Evolutionary conservation across 2,888 invertebrate species (phyloP), one percentile per base, ranked within the genome.

Genomic region (Aphidoletes aphidimyza): DNA sequence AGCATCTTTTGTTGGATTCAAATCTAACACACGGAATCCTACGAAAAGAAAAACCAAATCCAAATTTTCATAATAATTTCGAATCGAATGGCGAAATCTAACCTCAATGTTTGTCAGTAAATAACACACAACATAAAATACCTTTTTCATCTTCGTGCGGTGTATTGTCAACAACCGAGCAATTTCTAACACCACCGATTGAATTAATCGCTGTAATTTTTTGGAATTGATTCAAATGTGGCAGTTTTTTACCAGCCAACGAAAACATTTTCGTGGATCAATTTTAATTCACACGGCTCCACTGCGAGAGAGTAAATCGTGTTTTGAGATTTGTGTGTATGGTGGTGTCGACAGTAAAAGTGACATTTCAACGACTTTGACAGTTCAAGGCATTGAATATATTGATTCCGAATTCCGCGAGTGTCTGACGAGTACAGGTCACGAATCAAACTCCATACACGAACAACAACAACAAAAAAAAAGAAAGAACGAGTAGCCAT

Each of bases 361-460:
- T 81, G 81, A 81, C 81, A 81, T 6, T 81, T 81, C 36, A 78
- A 36, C 26, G 37, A 81, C 69, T 81, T 81, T 81, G 81, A 81
- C 81, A 81, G 81, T 37, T 81, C 37, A 81, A 81, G 22, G 37
- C 81, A 81, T 81, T 81, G 81, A 81, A 81, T 81, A 37, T 81
- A 81, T 81, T 81, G 81, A 81, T 81, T 81, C 81, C 81, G 81
- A 81, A 81, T 81, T 81, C 81, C 81, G 81, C 81, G 37, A 81
- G 81, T 81, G 37, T 81, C 81, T 81, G 78, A 78, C 78, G 78
- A 78, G 36, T 9, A 81, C 36, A 81, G 37, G 37, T 81, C 81
- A 81, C 81, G 81, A 81, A 81, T 37, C 81, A 81, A 81, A 37
- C 81, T 81, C 37, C 22, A 37, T 81, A 81, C 81, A 81, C 81